These are phyloP conservation scores for Tyto alba DNA, from an alignment of 2,113 vertebrate genomes.

Conservation along the genomic window DNA sequence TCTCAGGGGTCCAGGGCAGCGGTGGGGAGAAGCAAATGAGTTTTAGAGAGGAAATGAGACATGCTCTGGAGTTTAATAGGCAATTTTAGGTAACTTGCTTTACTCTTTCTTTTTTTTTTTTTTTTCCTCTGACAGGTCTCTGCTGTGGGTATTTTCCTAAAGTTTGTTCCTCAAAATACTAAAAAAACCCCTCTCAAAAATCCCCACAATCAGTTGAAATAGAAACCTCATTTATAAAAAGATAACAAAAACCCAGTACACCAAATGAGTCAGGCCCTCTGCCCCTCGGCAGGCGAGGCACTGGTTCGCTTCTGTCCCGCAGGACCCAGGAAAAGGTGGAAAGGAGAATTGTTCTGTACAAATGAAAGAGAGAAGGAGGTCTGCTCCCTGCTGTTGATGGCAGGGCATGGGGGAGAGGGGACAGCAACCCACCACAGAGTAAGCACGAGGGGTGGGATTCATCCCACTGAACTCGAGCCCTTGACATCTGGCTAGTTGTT, in stretches of 20 bases:
- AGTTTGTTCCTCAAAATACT: constrained; percentile 50
- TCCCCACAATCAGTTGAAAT: neutral
- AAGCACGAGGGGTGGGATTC: neutral
- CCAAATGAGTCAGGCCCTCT: neutral
- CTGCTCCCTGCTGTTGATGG: no score
- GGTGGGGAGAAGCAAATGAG: neutral
- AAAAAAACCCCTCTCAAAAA: neutral
- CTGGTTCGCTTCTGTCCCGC: neutral
- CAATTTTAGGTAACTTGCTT: neutral
- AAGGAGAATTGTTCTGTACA: accelerated
- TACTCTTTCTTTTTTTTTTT: neutral
- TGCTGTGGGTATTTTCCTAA: constrained; percentile 32
- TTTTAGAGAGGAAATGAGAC: neutral
- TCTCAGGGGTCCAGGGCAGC: neutral
- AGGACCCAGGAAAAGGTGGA: no score
- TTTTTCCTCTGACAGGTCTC: neutral
- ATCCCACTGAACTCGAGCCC: neutral
- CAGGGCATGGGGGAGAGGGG: neutral
- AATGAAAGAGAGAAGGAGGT: neutral
- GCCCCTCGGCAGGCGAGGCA: no score
- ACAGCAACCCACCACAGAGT: accelerated
- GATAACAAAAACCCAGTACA: neutral
- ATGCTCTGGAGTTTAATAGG: neutral
- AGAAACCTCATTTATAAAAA: neutral
- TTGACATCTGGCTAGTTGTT: neutral